Base-by-base conservation (phyloP, 2,797 vertebrate species). In the Sebastes umbrosus region DNA sequence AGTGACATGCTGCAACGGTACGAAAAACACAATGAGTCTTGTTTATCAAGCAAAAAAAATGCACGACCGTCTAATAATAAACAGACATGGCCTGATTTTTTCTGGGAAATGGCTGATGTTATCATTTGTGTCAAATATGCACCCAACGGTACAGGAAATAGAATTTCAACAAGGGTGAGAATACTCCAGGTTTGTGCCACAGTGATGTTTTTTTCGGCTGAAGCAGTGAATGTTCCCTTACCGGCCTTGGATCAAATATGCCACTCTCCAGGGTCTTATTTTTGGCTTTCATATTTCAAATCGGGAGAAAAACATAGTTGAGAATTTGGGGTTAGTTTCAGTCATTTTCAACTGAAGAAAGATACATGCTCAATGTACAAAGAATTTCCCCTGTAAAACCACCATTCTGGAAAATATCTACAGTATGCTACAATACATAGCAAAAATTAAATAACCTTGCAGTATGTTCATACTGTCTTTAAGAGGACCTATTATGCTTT, bases 81-180 rank as follows among this genome's bases (percentile, higher is more conserved):
- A 84, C 77, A 89, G 84, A 75, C 74, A 57, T 39, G 80, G 82
- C 77, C 86, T 90, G 54, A 57, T 93, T 84, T 54, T 54, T 54
- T 88, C 24, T 9, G 78, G 57, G 79, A 88, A 91, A 92, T 84
- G 80, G 86, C 83, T 88, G 91, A 92, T 92, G 79, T 88, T 94
- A 93, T 93, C 90, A 65, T 69, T 86, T 73, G 83, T 78, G 85
- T 91, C 82, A 89, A 89, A 92, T 90, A 87, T 88, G 80, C 80
- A 85, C 24, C 75, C 58, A 69, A 81, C 77, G 66, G 54, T 52
- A 85, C 88, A 93, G 90, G 89, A 93, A 93, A 93, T 91, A 89
- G 64, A 87, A 91, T 92, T 91, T 89, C 75, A 55, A 84, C 68
- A 72, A 67, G 77, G 75, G 50, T 84, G 79, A 75, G 88, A 87